Evolutionary conservation across 1,140 invertebrate species (phyloP).

Genomic region (Nephotettix cincticeps): DNA sequence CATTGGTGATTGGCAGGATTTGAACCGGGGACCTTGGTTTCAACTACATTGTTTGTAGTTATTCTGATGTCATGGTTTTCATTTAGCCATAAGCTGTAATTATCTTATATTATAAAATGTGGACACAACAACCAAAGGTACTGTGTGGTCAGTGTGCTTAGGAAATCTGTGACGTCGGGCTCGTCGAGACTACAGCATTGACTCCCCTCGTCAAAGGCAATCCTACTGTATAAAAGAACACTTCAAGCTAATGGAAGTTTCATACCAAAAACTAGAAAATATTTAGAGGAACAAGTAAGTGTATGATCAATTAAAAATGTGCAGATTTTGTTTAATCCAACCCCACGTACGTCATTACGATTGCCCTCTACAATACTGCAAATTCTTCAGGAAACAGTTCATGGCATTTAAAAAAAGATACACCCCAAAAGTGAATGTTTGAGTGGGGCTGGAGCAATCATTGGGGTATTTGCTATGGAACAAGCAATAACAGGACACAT

Average conservation of each 20-base stretch:
- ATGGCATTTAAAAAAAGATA: not conserved
- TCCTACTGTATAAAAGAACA: not conserved
- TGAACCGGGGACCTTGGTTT: no score
- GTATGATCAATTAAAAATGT: not conserved
- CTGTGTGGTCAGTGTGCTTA: no score
- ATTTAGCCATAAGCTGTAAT: no score
- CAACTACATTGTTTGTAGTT: no score
- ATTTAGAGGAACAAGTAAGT: not conserved
- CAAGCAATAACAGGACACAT: no score
- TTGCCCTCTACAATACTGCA: not conserved
- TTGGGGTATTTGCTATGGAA: no score
- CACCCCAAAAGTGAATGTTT: not conserved
- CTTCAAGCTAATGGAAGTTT: conserved; percentile 1
- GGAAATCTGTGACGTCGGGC: not conserved
- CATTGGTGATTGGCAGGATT: no score
- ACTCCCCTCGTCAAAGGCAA: not conserved
- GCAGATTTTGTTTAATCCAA: not conserved
- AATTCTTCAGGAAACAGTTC: no score
- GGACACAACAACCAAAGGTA: no score
- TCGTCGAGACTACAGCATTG: not conserved
- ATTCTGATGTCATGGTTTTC: no score
- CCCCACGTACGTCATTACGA: not conserved
- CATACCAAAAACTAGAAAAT: not conserved
- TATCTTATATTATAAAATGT: no score
- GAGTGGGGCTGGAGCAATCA: no score